Conservation (phyloP, 1,140 invertebrate species). For the Camponotus vicinus region DNA sequence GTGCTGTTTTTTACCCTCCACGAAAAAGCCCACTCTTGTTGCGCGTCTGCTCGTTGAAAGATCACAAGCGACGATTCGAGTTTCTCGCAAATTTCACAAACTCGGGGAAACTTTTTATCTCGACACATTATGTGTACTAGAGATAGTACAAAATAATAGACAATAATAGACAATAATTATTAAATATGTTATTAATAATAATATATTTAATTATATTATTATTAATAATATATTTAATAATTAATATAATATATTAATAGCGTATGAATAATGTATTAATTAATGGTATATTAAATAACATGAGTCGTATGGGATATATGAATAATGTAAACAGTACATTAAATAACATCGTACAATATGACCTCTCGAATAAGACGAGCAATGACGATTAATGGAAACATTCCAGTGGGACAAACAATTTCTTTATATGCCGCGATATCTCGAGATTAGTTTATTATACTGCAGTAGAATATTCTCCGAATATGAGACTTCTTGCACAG, state of each 20-base stretch:
- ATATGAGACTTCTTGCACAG: no score
- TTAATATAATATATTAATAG: no score
- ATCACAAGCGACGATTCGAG: background rate
- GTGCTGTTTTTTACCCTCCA: background rate
- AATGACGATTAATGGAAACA: background rate
- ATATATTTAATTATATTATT: no score
- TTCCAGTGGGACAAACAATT: background rate
- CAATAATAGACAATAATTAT: no score
- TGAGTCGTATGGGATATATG: no score
- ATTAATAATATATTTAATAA: no score
- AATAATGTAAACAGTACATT: no score
- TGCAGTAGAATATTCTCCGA: background rate
- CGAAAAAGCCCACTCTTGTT: background rate
- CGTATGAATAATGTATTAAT: no score
- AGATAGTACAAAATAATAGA: background rate
- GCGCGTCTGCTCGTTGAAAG: slow-evolving; percentile 23
- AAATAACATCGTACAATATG: no score
- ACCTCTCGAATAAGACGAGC: background rate
- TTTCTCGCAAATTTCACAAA: background rate
- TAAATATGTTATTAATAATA: no score
- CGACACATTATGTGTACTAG: background rate
- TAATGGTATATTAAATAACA: no score
- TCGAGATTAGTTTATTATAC: background rate
- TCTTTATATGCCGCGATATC: background rate
- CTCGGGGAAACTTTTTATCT: background rate